Conservation (phyloP, 2,888 invertebrate genomes). For the Dugesia japonica region DNA sequence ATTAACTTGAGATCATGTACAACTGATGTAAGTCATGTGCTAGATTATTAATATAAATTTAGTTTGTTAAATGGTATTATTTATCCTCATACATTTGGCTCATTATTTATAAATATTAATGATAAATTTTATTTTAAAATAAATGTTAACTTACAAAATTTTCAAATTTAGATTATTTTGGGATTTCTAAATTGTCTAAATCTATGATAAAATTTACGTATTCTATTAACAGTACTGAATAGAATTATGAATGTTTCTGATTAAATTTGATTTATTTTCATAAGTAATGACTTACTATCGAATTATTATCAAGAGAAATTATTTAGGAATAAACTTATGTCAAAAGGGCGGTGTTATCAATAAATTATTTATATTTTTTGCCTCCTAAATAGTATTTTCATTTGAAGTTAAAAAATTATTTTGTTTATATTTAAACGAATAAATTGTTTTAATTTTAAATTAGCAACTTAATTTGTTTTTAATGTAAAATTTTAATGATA, state of each 20-base stretch:
- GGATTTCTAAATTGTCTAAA: no score
- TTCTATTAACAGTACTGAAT: neutral
- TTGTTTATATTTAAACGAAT: neutral
- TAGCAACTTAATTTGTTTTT: neutral
- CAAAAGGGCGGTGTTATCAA: slow-evolving; percentile 4
- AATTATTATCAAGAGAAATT: neutral
- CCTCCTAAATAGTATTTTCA: no score
- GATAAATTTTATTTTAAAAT: neutral
- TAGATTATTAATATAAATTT: no score
- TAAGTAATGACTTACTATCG: neutral
- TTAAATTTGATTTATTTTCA: neutral
- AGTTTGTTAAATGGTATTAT: no score
- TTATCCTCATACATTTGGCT: no score
- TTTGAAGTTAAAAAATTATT: neutral
- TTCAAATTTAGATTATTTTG: neutral
- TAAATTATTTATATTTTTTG: neutral
- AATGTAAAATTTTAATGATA: neutral
- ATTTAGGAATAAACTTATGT: neutral
- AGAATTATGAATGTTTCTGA: neutral
- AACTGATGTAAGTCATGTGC: neutral
- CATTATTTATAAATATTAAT: no score
- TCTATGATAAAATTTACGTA: no score
- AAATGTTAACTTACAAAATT: neutral
- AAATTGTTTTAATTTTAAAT: neutral
- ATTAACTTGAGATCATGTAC: neutral